Evolutionary conservation across 2,888 invertebrate species (phyloP).

Genomic region (Drosophila suboccidentalis): DNA sequence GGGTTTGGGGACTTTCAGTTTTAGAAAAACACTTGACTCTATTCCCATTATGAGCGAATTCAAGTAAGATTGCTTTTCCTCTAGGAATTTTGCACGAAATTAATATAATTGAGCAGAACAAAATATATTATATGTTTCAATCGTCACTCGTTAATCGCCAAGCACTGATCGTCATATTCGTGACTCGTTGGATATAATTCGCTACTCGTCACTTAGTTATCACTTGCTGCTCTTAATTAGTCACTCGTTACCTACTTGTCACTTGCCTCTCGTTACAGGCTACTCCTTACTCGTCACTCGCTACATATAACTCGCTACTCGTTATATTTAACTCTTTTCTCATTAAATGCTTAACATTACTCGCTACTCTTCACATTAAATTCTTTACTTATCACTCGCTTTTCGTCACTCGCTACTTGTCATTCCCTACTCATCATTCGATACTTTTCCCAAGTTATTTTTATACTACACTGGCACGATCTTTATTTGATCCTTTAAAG

Average conservation of each 20-base stretch:
- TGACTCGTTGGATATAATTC: neutral
- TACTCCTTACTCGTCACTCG: neutral
- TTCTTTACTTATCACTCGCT: neutral
- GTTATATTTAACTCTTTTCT: neutral
- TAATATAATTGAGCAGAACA: neutral
- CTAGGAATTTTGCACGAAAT: conserved; percentile 5
- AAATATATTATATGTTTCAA: neutral
- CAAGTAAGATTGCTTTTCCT: conserved; percentile 14
- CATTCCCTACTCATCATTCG: conserved; percentile 1
- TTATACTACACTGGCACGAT: neutral
- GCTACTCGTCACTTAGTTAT: neutral
- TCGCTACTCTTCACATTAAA: neutral
- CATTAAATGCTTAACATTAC: too few relatives aligned
- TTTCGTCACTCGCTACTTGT: neutral
- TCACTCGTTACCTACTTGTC: neutral
- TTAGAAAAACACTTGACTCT: conserved; percentile 2
- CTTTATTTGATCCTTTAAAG: conserved; percentile 9
- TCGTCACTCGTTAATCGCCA: neutral
- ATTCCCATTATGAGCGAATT: conserved; percentile 15
- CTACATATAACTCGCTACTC: neutral
- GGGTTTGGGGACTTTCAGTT: conserved; percentile 27
- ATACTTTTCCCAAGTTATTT: neutral
- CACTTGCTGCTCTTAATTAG: neutral
- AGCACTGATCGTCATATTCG: neutral
- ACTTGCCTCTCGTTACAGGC: neutral